These are phyloP conservation scores for Oostethus manadensis DNA, from an alignment of 2,113 vertebrate genomes.

Conservation along the genomic window DNA sequence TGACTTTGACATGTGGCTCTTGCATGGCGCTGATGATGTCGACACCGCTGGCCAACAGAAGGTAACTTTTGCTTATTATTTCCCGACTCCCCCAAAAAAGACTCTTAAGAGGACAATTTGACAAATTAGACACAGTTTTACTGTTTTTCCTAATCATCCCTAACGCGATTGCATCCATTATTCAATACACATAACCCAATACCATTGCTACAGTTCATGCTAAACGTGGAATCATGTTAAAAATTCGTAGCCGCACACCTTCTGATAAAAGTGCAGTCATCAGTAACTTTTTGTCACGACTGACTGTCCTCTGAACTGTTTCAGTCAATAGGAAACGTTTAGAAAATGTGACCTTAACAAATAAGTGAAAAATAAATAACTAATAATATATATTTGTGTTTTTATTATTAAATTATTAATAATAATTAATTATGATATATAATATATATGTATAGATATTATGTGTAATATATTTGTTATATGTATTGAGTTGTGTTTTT, in stretches of 20 bases:
- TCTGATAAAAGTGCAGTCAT: background rate
- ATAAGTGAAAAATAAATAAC: too few relatives aligned
- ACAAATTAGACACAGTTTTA: constrained; percentile 3
- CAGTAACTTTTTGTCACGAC: background rate
- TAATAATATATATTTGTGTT: too few relatives aligned
- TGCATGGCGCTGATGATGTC: constrained; percentile 99
- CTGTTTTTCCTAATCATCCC: background rate
- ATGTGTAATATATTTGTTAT: too few relatives aligned
- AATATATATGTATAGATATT: too few relatives aligned
- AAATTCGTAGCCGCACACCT: background rate
- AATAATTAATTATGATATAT: too few relatives aligned
- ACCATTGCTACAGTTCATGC: background rate
- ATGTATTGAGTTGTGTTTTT: too few relatives aligned
- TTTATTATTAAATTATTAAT: too few relatives aligned
- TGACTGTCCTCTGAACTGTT: background rate
- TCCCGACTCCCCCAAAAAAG: constrained; percentile 61
- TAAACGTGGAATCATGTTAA: background rate
- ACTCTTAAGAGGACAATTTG: constrained; percentile 11
- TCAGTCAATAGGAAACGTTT: background rate
- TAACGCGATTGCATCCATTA: background rate
- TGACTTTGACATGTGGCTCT: constrained; percentile 99
- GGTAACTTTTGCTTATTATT: constrained; percentile 84
- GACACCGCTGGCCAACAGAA: constrained; percentile 97
- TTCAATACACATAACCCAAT: background rate
- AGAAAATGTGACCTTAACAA: background rate